A percentile compares a stretch with the other conserved stretches of the same genome.
Evolutionary conservation across 2,888 invertebrate species (phyloP).

Genomic region (Mesorhabditis sp.): DNA sequence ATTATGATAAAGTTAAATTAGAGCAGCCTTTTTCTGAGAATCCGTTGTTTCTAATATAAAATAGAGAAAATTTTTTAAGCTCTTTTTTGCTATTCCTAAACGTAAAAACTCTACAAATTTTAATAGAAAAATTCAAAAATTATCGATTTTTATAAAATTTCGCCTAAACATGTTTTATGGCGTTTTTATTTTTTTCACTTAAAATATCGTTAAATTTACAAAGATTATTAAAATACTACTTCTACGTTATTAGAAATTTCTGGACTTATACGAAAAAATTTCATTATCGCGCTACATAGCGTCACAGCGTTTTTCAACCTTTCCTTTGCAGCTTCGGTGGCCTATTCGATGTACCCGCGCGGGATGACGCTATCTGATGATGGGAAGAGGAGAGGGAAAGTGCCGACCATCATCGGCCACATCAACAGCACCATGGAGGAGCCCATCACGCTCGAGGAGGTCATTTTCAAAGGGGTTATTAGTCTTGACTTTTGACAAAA

Average conservation of each 20-base stretch:
- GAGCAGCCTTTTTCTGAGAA: no score
- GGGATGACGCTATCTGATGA: constrained; percentile 54
- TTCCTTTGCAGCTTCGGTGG: constrained; percentile 41
- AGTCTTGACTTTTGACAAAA: neutral
- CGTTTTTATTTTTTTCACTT: no score
- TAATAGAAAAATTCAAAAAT: no score
- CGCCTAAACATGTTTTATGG: no score
- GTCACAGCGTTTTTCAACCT: constrained; percentile 10
- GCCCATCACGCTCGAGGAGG: constrained; percentile 32
- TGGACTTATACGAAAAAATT: neutral
- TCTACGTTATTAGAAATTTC: neutral
- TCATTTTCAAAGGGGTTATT: neutral
- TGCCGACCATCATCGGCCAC: constrained; percentile 53
- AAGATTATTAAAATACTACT: no score
- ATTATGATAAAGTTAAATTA: no score
- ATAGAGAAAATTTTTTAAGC: no score
- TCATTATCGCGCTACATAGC: neutral
- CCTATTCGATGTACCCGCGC: constrained; percentile 55
- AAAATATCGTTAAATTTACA: no score
- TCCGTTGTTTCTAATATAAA: no score
- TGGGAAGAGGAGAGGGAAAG: constrained; percentile 43
- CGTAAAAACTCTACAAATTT: no score
- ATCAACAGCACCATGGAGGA: constrained; percentile 45
- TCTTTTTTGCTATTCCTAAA: no score
- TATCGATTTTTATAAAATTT: no score